These are phyloP conservation scores for Quiscalus mexicanus DNA, from an alignment of 2,113 vertebrate genomes.

Conservation along the genomic window DNA sequence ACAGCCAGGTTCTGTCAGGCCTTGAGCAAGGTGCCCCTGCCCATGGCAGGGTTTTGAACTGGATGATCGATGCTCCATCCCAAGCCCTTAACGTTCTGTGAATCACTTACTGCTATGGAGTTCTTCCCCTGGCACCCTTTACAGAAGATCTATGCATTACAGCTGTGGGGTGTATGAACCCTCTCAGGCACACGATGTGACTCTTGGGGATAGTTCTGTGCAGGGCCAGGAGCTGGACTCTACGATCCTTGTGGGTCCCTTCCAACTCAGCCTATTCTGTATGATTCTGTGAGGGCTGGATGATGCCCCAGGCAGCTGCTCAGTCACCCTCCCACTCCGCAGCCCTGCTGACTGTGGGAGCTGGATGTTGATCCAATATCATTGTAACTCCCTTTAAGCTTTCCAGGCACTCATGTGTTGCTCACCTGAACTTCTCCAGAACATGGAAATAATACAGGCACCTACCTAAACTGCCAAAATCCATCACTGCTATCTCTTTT, in stretches of 20 bases:
- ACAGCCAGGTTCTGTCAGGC: neutral
- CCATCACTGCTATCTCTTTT: neutral
- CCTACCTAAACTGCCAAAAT: neutral
- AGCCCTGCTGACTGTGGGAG: neutral
- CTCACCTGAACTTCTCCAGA: neutral
- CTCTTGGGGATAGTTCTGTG: neutral
- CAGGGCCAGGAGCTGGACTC: neutral
- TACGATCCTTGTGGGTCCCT: neutral
- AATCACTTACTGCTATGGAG: neutral
- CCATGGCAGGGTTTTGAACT: neutral
- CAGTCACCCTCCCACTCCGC: neutral
- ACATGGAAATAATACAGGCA: neutral
- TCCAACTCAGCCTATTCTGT: neutral
- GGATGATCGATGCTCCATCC: neutral
- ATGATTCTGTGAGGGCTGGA: neutral
- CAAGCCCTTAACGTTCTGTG: neutral
- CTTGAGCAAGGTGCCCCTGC: neutral
- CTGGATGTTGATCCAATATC: neutral
- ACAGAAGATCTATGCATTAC: fast-evolving
- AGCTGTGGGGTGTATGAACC: fast-evolving
- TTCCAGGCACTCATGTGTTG: neutral
- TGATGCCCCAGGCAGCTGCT: neutral
- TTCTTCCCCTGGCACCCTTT: no score
- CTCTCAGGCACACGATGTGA: no score
- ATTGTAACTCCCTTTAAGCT: fast-evolving